These are phyloP conservation scores for Ommatoiulus sabulosus DNA, from an alignment of 2,888 invertebrate genomes.

Conservation along the genomic window DNA sequence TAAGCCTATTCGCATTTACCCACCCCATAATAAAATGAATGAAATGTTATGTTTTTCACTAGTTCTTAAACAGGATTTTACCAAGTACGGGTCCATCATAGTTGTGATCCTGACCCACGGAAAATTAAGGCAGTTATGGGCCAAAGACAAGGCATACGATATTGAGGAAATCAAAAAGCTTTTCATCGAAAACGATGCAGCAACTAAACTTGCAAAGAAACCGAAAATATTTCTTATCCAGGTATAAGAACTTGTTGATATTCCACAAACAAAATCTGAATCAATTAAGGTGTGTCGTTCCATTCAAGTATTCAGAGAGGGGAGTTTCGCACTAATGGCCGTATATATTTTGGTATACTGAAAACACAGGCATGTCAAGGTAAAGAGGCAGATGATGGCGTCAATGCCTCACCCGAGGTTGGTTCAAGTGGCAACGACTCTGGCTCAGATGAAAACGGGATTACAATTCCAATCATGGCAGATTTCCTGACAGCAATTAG, in stretches of 20 bases:
- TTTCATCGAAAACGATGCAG: background rate
- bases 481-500: background rate
- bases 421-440: background rate
- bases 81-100: background rate
- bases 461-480: constrained; percentile 25
- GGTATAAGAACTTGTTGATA: too few relatives aligned
- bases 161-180: background rate
- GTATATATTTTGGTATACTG: background rate
- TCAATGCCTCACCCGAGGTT: background rate
- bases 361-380: constrained; percentile 47
- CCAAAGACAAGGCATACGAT: background rate
- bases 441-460: background rate
- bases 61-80: background rate
- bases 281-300: too few relatives aligned
- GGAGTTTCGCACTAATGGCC: background rate
- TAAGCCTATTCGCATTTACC: too few relatives aligned
- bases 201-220: background rate
- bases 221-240: constrained; percentile 48
- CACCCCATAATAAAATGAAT: too few relatives aligned
- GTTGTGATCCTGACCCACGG: constrained; percentile 35
- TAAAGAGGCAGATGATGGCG: background rate
- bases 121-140: background rate
- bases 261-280: background rate
- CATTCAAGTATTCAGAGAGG: too few relatives aligned
- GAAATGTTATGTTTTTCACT: background rate